These are phyloP conservation scores for Ivindomyrus marchei DNA, from an alignment of 2,113 vertebrate species.

Conservation along the genomic window DNA sequence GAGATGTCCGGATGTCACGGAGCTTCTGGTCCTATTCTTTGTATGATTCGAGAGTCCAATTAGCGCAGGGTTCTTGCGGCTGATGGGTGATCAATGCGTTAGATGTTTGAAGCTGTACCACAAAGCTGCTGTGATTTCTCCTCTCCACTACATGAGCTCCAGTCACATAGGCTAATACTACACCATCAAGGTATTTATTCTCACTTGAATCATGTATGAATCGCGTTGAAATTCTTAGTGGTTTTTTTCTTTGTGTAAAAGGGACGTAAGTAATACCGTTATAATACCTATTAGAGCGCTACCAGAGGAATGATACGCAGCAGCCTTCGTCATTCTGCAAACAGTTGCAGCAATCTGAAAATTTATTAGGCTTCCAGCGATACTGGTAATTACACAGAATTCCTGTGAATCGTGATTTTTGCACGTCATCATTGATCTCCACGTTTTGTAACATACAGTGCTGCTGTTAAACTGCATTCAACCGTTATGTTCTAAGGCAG, in stretches of 20 bases:
- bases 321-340: neutral
- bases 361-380: neutral
- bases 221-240: neutral
- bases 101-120: conserved; percentile 24
- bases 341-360: conserved; percentile 17
- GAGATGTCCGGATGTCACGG: neutral
- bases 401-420: neutral
- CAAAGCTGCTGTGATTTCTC: conserved; percentile 22
- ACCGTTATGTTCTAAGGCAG: neutral
- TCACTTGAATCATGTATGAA: conserved; percentile 18
- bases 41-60: conserved; percentile 31
- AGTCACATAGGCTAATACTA: conserved; percentile 17
- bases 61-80: conserved; percentile 27
- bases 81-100: conserved; percentile 26
- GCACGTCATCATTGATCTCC: neutral
- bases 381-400: neutral
- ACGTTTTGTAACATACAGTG: neutral
- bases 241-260: neutral
- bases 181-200: conserved; percentile 20
- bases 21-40: neutral
- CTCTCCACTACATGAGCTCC: conserved; percentile 28
- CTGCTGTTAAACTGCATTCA: neutral
- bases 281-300: neutral
- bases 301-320: neutral
- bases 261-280: neutral